A percentile compares a stretch with the other conserved stretches of the same genome.
These are phyloP conservation scores for Villa cingulata DNA, from an alignment of 2,888 invertebrate genomes.

Conservation along the genomic window DNA sequence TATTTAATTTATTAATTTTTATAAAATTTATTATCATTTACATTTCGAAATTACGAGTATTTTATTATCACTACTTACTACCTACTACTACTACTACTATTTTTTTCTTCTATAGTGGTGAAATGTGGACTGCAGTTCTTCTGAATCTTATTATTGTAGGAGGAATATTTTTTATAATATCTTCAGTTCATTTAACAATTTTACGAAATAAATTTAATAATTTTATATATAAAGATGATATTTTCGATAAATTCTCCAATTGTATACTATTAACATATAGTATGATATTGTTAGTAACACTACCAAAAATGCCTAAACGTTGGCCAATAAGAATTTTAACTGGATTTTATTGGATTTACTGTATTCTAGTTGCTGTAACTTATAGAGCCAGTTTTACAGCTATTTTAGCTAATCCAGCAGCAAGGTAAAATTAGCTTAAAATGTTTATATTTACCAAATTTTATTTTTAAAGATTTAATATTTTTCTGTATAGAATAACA, in stretches of 20 bases:
- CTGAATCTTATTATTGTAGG: conserved; percentile 52
- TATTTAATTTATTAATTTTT: conserved; percentile 23
- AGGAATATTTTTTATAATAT: conserved; percentile 44
- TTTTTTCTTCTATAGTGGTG: conserved; percentile 36
- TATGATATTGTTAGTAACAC: conserved; percentile 64
- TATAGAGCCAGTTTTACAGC: conserved; percentile 78
- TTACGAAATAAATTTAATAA: conserved; percentile 37
- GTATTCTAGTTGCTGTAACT: conserved; percentile 61
- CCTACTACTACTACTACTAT: too few species aligned
- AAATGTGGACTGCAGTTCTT: conserved; percentile 63
- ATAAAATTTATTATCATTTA: conserved; percentile 3
- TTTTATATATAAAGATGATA: conserved; percentile 39
- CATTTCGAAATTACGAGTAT: neutral
- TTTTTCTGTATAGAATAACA: conserved; percentile 44
- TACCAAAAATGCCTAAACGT: conserved; percentile 61
- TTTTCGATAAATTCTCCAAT: conserved; percentile 58
- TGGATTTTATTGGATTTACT: conserved; percentile 81
- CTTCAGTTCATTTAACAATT: neutral
- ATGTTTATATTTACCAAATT: neutral
- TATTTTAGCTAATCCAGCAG: conserved; percentile 63
- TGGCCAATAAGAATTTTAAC: conserved; percentile 71
- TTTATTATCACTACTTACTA: too few species aligned
- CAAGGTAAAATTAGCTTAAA: conserved; percentile 38
- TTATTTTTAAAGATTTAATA: neutral
- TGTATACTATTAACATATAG: conserved; percentile 68